A percentile compares a stretch with the other conserved stretches of the same genome.
Conservation (phyloP, 2,797 vertebrate genomes). For the Ciconia nigra region DNA sequence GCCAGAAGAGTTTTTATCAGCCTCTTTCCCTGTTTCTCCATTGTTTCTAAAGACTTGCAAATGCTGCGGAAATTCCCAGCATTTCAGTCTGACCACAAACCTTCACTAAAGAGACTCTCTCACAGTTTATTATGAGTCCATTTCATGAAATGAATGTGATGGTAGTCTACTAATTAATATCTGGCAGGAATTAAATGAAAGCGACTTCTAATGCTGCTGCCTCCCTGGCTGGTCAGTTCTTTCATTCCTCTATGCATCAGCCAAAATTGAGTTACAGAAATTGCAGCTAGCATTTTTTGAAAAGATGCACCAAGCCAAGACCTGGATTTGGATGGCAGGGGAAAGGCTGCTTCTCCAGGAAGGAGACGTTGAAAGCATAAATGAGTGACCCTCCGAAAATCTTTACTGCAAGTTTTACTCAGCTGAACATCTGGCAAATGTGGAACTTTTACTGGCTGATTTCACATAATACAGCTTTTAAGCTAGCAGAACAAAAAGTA, state of each 20-base stretch:
- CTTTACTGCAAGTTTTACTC: not conserved
- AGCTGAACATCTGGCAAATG: not conserved
- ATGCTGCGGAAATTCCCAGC: not conserved
- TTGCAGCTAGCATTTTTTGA: not conserved
- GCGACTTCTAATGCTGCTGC: not conserved
- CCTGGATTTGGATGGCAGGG: not conserved
- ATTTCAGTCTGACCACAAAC: not conserved
- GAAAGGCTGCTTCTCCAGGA: not conserved
- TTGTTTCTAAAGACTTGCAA: not conserved
- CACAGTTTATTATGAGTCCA: not conserved
- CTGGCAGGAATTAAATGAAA: not conserved
- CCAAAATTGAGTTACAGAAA: constrained; percentile 1
- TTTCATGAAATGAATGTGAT: not conserved
- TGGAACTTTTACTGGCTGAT: not conserved
- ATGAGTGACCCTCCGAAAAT: not conserved
- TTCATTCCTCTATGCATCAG: not conserved
- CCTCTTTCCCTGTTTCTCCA: not conserved
- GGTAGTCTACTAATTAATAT: not conserved
- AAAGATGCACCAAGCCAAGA: not conserved
- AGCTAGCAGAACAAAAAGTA: constrained; percentile 2
- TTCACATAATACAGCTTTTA: constrained; percentile 9
- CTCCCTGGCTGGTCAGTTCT: not conserved
- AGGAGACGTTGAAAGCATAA: not conserved
- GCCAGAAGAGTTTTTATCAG: not conserved
- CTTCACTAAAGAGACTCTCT: not conserved